Conservation (phyloP, 2,113 vertebrate species). For the Oreochromis aureus region DNA sequence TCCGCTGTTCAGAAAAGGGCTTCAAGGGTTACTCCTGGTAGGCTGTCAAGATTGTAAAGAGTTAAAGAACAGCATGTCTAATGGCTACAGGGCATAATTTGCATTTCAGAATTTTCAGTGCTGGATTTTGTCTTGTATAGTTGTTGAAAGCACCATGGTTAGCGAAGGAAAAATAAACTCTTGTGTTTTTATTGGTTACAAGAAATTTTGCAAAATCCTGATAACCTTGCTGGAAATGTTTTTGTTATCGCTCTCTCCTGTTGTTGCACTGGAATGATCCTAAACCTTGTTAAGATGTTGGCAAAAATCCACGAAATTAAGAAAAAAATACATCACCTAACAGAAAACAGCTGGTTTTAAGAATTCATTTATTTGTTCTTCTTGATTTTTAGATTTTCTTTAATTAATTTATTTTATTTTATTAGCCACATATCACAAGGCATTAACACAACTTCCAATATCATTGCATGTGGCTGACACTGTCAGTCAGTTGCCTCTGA, state of each 20-base stretch:
- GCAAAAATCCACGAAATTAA: neutral
- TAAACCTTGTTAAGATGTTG: neutral
- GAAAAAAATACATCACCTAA: neutral
- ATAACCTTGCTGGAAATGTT: neutral
- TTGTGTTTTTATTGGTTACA: neutral
- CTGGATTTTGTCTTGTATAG: neutral
- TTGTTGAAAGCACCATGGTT: neutral
- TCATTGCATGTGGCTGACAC: neutral
- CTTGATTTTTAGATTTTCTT: neutral
- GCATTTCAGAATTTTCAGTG: neutral
- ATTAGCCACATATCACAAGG: neutral
- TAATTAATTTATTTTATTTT: neutral
- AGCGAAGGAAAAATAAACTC: neutral
- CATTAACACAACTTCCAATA: neutral
- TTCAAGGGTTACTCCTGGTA: neutral
- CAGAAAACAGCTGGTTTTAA: constrained; percentile 12
- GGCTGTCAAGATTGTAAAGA: neutral
- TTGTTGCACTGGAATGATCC: neutral
- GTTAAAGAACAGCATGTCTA: neutral
- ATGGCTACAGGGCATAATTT: neutral
- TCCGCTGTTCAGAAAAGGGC: neutral
- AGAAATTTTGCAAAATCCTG: neutral
- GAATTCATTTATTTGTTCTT: neutral
- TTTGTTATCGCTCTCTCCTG: neutral
- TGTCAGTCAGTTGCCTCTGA: constrained; percentile 13